A percentile compares a stretch with the other conserved stretches of the same genome.
Conservation (phyloP, 2,888 invertebrate genomes). For the Spialia ferax region DNA sequence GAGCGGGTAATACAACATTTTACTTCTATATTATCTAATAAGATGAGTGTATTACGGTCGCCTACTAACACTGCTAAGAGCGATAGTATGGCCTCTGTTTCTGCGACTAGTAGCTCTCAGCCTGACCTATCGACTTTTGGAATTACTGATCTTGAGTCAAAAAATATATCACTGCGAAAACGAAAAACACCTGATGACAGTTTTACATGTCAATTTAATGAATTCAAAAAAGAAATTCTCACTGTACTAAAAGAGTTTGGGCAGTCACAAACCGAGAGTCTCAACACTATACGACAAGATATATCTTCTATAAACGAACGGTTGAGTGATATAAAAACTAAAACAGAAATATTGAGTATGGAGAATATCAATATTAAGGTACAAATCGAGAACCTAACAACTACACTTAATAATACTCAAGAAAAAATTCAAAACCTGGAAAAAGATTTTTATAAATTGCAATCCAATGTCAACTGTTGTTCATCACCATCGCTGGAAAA, state of each 20-base stretch:
- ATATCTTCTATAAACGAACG: constrained; percentile 15
- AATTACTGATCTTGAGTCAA: neutral
- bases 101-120: neutral
- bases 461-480: neutral
- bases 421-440: neutral
- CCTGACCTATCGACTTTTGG: constrained; percentile 4
- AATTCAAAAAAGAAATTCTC: constrained; percentile 13
- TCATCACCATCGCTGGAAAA: neutral
- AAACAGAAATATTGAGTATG: neutral
- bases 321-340: constrained; percentile 1
- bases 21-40: neutral
- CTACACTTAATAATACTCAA: neutral
- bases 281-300: constrained; percentile 8
- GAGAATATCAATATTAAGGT: neutral
- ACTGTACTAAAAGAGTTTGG: neutral
- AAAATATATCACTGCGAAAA: constrained; percentile 7
- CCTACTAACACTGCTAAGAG: neutral
- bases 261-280: neutral
- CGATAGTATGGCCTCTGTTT: neutral
- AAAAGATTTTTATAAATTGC: neutral
- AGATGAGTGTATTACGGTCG: neutral
- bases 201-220: neutral
- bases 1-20: neutral
- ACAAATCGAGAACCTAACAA: neutral
- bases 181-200: constrained; percentile 9